Evolutionary conservation across 2,888 invertebrate species (phyloP), one percentile per base, ranked within the genome.

Genomic region (Ophioninae sp.): DNA sequence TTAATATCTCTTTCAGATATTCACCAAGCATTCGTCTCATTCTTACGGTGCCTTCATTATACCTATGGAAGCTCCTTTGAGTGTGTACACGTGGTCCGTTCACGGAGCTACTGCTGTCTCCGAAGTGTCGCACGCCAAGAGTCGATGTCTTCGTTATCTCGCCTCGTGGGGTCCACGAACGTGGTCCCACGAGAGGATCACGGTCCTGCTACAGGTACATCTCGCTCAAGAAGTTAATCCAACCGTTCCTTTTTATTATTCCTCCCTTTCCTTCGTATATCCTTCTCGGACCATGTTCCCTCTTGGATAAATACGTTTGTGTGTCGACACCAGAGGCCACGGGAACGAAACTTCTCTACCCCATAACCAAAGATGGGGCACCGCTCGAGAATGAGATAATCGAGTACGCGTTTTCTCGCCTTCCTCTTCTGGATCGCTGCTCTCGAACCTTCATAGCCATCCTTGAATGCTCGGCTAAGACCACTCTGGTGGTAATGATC

Each of bases 141-240:
- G 77, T 82, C 86, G 87, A 88, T 87, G 88, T 87, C 88, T 88
- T 88, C 87, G 86, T 88, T 88, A 88, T 88, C 88, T 86, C 86
- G 77, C 84, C 86, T 86, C 75, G 86, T 85, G 86, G 83, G 85
- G 85, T 85, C 85, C 78, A 73, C 80, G 81, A 79, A 76, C 81
- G 82, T 76, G 75, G 81, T 74, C 77, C 67, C 78, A 44, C 65
- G 77, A 69, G 69, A 59, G 50, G 57, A 81, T 78, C 79, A 69
- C 41, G 62, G n/a, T n/a, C n/a, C 65, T 37, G 50, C 75, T n/a
- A 39, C 74, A 79, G 78, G 79, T 78, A 81, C 67, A 10, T 67
- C 83, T 65, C 57, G 65, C 59, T 73, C 57, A 44, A 41, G 67
- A 67, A 67, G 73, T 37, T 20, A 56, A 56, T 73, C 56, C 69